Conservation (phyloP, 2,888 invertebrate species). For the Galerucella nymphaeae region DNA sequence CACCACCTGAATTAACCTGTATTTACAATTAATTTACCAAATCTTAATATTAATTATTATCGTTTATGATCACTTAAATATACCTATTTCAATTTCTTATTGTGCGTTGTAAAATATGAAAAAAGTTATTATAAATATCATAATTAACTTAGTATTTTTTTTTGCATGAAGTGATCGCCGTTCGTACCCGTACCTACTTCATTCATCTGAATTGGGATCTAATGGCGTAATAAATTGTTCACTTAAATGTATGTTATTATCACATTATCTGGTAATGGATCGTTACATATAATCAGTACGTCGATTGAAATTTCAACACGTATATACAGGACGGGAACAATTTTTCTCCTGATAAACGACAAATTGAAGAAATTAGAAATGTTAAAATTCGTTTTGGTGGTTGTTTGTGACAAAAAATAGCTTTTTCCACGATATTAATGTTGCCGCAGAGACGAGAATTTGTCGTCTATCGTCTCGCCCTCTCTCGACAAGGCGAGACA, state of each 20-base stretch:
- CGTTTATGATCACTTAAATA: too few relatives aligned
- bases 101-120: background rate
- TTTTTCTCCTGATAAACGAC: background rate
- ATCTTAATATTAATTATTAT: too few relatives aligned
- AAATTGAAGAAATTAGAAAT: too few relatives aligned
- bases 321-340: background rate
- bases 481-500: too few relatives aligned
- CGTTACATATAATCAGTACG: background rate
- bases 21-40: too few relatives aligned
- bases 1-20: too few relatives aligned
- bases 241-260: constrained; percentile 4
- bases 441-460: too few relatives aligned
- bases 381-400: too few relatives aligned
- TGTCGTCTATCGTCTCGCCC: too few relatives aligned
- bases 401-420: too few relatives aligned
- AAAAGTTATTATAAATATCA: background rate
- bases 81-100: too few relatives aligned
- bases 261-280: background rate
- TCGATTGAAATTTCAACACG: background rate
- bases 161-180: background rate
- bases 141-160: background rate
- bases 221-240: constrained; percentile 9
- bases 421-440: too few relatives aligned
- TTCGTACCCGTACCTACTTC: background rate
- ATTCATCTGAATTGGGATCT: background rate